Conservation (phyloP, 2,113 vertebrate species). For the Amphiprion ocellaris region DNA sequence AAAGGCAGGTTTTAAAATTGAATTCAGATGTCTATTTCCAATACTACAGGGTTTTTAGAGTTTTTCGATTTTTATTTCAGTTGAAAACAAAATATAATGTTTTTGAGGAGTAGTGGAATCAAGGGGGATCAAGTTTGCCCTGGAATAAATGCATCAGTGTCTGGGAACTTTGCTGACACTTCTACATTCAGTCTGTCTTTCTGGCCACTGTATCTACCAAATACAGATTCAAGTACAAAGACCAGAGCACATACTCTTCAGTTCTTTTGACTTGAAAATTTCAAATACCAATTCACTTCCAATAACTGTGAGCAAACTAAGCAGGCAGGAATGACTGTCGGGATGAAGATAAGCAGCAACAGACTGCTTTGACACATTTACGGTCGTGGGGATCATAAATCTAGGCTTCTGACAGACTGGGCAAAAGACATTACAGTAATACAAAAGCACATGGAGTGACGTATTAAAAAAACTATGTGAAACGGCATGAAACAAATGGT, state of each 20-base stretch:
- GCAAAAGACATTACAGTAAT: neutral
- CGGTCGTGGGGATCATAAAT: conserved; percentile 26
- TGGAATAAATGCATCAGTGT: neutral
- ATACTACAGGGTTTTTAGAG: neutral
- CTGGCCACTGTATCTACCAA: neutral
- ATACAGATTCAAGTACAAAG: neutral
- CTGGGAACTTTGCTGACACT: neutral
- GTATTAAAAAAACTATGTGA: neutral
- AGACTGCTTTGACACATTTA: conserved; percentile 39
- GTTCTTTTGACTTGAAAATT: neutral
- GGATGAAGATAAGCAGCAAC: conserved; percentile 24
- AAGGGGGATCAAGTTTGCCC: no score
- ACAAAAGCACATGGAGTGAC: neutral
- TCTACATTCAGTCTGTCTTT: no score
- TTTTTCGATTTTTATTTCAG: no score
- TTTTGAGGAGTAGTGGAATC: no score
- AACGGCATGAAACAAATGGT: neutral
- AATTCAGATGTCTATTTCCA: no score
- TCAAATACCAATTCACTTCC: conserved; percentile 1
- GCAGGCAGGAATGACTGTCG: neutral
- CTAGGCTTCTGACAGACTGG: conserved; percentile 1
- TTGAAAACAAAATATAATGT: no score
- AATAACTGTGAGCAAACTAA: conserved; percentile 17
- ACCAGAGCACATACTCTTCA: neutral
- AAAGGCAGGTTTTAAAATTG: no score